A percentile compares a stretch with the other conserved stretches of the same genome.
Evolutionary conservation across 2,113 vertebrate species (phyloP).

Genomic region (human): GRCh38 chr9:83792501-83793000

Average conservation of each 20-base stretch:
- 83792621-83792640: neutral
- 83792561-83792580: constrained; percentile 33
- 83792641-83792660: constrained; percentile 18
- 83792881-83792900: constrained; percentile 12
- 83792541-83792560: neutral
- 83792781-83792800: neutral
- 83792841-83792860: neutral
- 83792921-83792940: neutral
- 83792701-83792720: neutral
- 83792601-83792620: neutral
- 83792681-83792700: neutral
- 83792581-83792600: neutral
- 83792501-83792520: constrained; percentile 1
- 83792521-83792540: neutral
- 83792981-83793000: neutral
- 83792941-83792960: neutral
- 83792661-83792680: neutral
- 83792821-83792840: neutral
- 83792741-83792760: neutral
- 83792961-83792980: neutral
- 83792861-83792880: neutral
- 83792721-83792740: neutral
- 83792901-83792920: neutral
- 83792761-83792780: neutral
- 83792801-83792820: neutral